A percentile compares a stretch with the other conserved stretches of the same genome.
Evolutionary conservation across 2,888 invertebrate genomes (phyloP).

Genomic region (Criorhina ranunculi): DNA sequence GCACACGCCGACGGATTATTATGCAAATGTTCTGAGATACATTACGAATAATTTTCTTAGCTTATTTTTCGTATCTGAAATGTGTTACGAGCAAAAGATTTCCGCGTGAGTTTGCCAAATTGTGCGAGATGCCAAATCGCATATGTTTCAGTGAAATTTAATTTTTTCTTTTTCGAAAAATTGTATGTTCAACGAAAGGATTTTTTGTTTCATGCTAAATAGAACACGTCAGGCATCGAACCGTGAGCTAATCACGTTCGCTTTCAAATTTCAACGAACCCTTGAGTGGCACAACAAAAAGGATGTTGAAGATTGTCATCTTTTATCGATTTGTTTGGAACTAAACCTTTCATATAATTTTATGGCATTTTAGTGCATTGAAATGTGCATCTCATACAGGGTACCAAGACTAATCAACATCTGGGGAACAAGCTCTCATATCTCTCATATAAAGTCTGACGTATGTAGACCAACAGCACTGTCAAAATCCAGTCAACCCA

Average conservation of each 20-base stretch:
- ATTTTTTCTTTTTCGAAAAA: constrained; percentile 5
- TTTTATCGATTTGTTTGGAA: too few species aligned
- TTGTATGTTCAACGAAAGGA: too few species aligned
- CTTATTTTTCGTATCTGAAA: constrained; percentile 9
- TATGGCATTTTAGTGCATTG: too few species aligned
- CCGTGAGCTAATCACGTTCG: neutral
- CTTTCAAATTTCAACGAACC: neutral
- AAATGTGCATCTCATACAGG: too few species aligned
- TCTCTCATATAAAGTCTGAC: too few species aligned
- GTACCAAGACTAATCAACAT: too few species aligned
- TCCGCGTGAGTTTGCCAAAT: constrained; percentile 68
- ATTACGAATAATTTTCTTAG: constrained; percentile 2
- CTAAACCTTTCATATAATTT: too few species aligned
- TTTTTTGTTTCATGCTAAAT: constrained; percentile 14
- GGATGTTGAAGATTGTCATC: neutral
- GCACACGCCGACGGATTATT: constrained; percentile 56
- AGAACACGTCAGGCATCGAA: constrained; percentile 15
- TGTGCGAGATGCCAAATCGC: constrained; percentile 37
- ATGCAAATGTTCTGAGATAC: constrained; percentile 44
- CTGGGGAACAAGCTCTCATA: too few species aligned
- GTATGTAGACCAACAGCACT: too few species aligned
- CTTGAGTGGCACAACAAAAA: too few species aligned
- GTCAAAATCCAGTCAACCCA: too few species aligned
- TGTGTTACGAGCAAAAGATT: constrained; percentile 61
- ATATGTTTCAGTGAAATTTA: constrained; percentile 15